These are phyloP conservation scores for Ophraella communa DNA, from an alignment of 2,888 invertebrate species.

Conservation along the genomic window DNA sequence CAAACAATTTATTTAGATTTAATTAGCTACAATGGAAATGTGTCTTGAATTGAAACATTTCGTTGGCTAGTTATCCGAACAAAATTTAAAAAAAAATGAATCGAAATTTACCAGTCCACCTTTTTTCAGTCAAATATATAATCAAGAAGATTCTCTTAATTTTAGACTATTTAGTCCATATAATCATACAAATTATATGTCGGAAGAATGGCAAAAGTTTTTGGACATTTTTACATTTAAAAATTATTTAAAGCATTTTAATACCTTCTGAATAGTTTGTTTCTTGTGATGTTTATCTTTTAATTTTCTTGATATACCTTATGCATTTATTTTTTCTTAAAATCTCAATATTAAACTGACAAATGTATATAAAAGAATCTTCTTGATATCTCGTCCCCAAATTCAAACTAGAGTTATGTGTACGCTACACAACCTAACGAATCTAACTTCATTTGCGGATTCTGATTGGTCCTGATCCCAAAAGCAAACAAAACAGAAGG, in stretches of 20 bases:
- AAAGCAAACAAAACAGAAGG: conserved; percentile 19
- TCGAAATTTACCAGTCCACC: conserved; percentile 16
- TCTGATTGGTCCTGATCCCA: conserved; percentile 14
- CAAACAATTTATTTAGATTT: conserved; percentile 25
- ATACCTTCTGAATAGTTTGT: no score
- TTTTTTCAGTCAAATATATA: conserved; percentile 2
- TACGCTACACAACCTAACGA: neutral
- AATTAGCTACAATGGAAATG: conserved; percentile 4
- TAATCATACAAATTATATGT: no score
- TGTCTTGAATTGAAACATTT: conserved; percentile 25
- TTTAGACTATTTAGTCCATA: neutral
- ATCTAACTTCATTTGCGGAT: conserved; percentile 1
- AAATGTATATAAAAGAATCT: neutral
- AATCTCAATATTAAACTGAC: no score
- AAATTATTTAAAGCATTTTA: no score
- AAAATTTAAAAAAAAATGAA: conserved; percentile 4
- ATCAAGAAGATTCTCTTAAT: conserved; percentile 3
- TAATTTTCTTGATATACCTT: no score
- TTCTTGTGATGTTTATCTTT: no score
- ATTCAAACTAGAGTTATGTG: neutral
- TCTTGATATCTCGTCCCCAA: conserved; percentile 5
- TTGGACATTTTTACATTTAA: no score
- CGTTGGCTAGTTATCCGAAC: conserved; percentile 24
- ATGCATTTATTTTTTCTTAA: neutral
- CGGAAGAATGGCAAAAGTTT: no score